Evolutionary conservation across 2,113 vertebrate genomes (phyloP).

Genomic region (Calypte anna): DNA sequence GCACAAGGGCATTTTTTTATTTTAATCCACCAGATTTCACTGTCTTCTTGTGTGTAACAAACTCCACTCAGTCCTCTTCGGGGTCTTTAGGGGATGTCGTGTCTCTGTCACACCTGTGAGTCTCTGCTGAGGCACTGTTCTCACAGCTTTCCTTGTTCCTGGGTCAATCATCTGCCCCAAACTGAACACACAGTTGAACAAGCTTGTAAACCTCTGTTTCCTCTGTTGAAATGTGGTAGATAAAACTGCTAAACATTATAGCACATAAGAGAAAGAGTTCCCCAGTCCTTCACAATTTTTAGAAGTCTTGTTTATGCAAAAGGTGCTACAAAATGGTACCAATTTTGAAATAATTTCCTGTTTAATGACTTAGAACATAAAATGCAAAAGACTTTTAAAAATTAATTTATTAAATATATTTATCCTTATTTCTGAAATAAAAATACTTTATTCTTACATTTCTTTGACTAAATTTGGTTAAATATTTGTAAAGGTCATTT

Average conservation of each 20-base stretch:
- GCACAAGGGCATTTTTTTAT: neutral
- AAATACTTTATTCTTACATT: neutral
- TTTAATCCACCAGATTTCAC: neutral
- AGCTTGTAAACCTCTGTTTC: neutral
- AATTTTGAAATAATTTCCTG: neutral
- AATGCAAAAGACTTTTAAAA: neutral
- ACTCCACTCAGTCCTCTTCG: neutral
- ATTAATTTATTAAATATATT: neutral
- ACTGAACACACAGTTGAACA: neutral
- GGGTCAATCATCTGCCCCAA: neutral
- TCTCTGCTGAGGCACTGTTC: neutral
- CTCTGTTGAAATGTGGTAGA: neutral
- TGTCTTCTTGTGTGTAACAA: neutral
- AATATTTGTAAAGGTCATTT: neutral
- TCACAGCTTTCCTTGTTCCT: neutral
- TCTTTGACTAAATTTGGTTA: neutral
- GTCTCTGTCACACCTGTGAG: neutral
- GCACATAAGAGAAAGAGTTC: too few relatives aligned
- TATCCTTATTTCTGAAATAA: neutral
- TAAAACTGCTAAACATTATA: neutral
- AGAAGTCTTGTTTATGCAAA: neutral
- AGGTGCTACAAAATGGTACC: rapidly evolving
- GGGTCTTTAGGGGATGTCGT: neutral
- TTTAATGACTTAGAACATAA: neutral
- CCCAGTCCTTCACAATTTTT: neutral